These are phyloP conservation scores for Kryptopterus vitreolus DNA, from an alignment of 2,797 vertebrate genomes.

Conservation along the genomic window DNA sequence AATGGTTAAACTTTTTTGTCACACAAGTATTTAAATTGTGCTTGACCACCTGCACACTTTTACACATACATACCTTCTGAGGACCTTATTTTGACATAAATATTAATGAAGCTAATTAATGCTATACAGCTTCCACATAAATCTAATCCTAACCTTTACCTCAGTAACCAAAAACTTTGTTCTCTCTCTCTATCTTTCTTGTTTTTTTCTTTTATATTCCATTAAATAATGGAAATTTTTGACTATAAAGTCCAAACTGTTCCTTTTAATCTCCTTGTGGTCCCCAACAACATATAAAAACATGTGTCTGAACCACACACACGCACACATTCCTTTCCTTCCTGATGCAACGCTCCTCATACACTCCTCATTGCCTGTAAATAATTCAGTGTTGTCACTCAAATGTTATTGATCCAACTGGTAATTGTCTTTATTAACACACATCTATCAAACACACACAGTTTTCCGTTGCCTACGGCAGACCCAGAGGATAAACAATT, in stretches of 20 bases:
- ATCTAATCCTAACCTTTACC: neutral
- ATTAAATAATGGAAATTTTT: neutral
- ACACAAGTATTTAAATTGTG: neutral
- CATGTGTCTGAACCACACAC: constrained; percentile 4
- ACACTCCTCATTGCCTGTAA: constrained; percentile 23
- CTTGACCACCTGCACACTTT: neutral
- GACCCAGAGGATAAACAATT: constrained; percentile 17
- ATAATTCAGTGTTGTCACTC: constrained; percentile 45
- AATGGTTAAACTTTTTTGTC: neutral
- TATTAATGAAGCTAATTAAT: neutral
- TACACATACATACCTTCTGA: neutral
- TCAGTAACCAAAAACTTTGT: neutral
- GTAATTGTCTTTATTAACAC: constrained; percentile 41
- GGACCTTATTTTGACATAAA: neutral
- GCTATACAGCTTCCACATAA: neutral
- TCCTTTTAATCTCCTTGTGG: neutral
- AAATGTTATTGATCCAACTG: constrained; percentile 27
- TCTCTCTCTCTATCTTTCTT: neutral
- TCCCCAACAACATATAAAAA: neutral
- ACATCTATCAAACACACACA: constrained; percentile 25
- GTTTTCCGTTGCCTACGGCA: constrained; percentile 30
- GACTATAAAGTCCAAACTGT: neutral
- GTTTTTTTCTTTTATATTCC: neutral
- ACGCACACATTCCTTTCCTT: constrained; percentile 15
- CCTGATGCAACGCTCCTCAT: constrained; percentile 10